Conservation (phyloP, 2,888 invertebrate genomes). For the Anagyrus pseudococci region DNA sequence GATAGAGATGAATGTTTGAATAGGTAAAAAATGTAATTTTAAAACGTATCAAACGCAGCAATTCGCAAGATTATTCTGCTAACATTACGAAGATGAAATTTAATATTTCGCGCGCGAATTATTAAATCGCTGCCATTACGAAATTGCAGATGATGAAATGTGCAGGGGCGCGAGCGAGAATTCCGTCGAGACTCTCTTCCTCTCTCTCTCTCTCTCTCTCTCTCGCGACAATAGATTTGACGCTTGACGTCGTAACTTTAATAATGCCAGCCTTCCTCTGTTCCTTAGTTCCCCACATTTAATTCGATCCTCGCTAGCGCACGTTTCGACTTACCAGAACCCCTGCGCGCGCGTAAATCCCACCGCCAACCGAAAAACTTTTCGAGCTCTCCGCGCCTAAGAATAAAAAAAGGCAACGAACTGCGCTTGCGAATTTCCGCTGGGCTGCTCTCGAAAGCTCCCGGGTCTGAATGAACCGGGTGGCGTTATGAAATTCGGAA, state of each 20-base stretch:
- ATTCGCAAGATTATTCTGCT: neutral
- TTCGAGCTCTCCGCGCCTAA: too few relatives aligned
- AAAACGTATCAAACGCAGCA: neutral
- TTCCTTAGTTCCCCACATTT: constrained; percentile 33
- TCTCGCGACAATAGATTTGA: constrained; percentile 17
- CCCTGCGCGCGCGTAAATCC: too few relatives aligned
- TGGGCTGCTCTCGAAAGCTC: neutral
- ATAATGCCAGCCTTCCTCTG: constrained; percentile 37
- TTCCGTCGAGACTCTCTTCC: constrained; percentile 10
- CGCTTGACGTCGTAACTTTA: constrained; percentile 35
- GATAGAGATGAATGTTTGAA: too few relatives aligned
- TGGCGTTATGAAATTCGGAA: too few relatives aligned
- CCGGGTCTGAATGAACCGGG: constrained; percentile 11
- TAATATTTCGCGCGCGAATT: constrained; percentile 15
- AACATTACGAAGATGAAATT: constrained; percentile 2
- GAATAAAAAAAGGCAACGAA: too few relatives aligned
- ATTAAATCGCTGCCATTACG: constrained; percentile 22
- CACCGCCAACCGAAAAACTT: too few relatives aligned
- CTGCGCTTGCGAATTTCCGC: too few relatives aligned
- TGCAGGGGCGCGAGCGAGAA: constrained; percentile 6
- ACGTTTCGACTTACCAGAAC: constrained; percentile 34
- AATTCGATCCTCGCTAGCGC: constrained; percentile 26
- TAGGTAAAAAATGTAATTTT: too few relatives aligned
- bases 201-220: too few relatives aligned
- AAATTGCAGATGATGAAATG: constrained; percentile 22